These are phyloP conservation scores for Albula glossodonta DNA, from an alignment of 2,113 vertebrate genomes.

Conservation along the genomic window DNA sequence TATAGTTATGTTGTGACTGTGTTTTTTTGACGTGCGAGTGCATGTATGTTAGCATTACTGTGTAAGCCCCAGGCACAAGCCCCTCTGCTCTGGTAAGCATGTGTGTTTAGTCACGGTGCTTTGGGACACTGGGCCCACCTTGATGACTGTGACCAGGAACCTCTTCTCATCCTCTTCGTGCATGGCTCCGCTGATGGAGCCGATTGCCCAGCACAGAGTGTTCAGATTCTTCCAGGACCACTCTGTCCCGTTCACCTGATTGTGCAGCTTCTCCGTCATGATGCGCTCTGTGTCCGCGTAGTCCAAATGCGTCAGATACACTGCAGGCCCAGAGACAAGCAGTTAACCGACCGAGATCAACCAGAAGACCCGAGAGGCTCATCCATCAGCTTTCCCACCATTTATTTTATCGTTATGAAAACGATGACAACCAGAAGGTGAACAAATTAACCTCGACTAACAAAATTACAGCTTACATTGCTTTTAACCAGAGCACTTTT, in stretches of 20 bases:
- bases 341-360: not conserved
- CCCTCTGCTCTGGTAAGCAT: too few species aligned
- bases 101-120: too few species aligned
- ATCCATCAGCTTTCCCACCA: too few species aligned
- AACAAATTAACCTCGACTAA: too few species aligned
- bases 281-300: conserved; percentile 97
- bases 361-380: not conserved
- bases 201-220: conserved; percentile 97
- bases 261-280: conserved; percentile 98
- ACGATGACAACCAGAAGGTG: too few species aligned
- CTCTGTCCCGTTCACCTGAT: conserved; percentile 97
- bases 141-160: conserved; percentile 97
- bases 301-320: conserved; percentile 97
- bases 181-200: conserved; percentile 98
- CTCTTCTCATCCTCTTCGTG: conserved; percentile 98
- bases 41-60: too few species aligned
- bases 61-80: too few species aligned
- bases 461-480: too few species aligned
- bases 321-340: conserved; percentile 56
- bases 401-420: too few species aligned
- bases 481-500: not conserved
- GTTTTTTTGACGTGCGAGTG: too few species aligned
- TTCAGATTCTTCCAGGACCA: conserved; percentile 99
- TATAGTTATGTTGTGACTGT: too few species aligned
- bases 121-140: conserved; percentile 67